Percentiles rank a stretch among this genome's conserved stretches.
These are phyloP conservation scores for Nemapogon koenigi DNA, from an alignment of 2,888 invertebrate genomes.

Conservation along the genomic window DNA sequence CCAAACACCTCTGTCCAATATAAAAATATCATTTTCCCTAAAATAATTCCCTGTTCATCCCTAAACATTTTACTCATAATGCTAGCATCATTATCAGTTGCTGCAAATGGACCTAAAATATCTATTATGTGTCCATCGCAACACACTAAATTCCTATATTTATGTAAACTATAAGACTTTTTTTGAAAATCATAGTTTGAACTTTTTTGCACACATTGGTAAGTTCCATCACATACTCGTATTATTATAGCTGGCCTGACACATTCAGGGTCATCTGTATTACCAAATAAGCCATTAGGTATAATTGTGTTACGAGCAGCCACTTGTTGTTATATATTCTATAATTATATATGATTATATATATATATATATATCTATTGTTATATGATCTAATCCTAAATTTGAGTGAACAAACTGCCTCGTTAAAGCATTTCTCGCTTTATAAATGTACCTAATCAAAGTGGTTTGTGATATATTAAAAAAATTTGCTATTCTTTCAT, in stretches of 20 bases:
- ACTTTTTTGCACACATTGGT: constrained; percentile 14
- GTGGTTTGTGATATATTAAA: constrained; percentile 64
- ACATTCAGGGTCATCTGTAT: too few relatives aligned
- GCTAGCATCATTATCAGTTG: constrained; percentile 15
- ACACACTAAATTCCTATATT: constrained; percentile 18
- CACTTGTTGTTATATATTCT: too few relatives aligned
- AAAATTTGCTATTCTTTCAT: constrained; percentile 61
- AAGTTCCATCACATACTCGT: constrained; percentile 15
- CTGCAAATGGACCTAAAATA: constrained; percentile 17
- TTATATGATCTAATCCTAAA: constrained; percentile 15
- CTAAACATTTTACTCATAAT: constrained; percentile 14
- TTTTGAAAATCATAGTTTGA: constrained; percentile 17
- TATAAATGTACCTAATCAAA: constrained; percentile 53
- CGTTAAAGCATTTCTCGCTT: constrained; percentile 16
- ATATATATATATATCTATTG: too few relatives aligned
- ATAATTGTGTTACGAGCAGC: too few relatives aligned
- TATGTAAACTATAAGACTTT: constrained; percentile 17
- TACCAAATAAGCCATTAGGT: too few relatives aligned
- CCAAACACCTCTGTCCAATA: constrained; percentile 10
- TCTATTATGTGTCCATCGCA: constrained; percentile 19
- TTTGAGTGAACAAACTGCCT: constrained; percentile 13
- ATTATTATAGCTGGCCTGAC: too few relatives aligned
- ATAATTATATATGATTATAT: too few relatives aligned
- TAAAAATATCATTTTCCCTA: constrained; percentile 5
- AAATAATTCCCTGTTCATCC: constrained; percentile 8